Evolutionary conservation across 2,113 vertebrate species (phyloP), one percentile per base, ranked within the genome.

Genomic region (Cephalophus harveyi): DNA sequence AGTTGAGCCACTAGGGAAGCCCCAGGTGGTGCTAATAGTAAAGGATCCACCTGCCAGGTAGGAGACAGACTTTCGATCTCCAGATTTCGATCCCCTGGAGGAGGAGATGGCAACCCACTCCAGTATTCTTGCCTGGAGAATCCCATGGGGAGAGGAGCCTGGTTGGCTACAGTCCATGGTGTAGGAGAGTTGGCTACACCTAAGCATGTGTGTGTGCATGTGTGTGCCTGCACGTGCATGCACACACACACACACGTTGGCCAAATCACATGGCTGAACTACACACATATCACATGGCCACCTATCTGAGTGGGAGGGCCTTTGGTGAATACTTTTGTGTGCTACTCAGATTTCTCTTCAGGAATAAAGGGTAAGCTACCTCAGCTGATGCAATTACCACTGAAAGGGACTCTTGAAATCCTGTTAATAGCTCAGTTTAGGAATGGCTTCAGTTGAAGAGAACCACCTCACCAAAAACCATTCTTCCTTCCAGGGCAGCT

Each of bases 31-130:
- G 21, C 12, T 43, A 43, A 43, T 43, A 43, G 71, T 74, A 43
- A 74, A 74, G 11, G 27, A 43, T 43, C 10, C 71, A 40, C 36
- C 36, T 74, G 12, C 21, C 36, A 74, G 36, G 36, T 27, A 25
- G 36, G 40, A 74, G 36, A 74, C 21, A 74, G 21, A 12, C 0
- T 0, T 74, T 74, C 0, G 0, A 14, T 25, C 23, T 14, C 6
- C 0, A 0, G 21, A 25, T 43, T 6, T 11, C 43, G 71, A 43
- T 14, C 21, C 71, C 71, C 36, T 74, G 23, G 71, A 74, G 71
- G 36, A 74, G 71, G 36, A 25, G 36, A 6, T 7, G 40, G 36
- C 36, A 74, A 27, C 11, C 36, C 36, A 43, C 36, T 14, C 6
- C 36, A 74, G 36, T 14, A 43, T 74, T 74, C 71, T 74, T 74